phyloP scores from a whole-genome alignment of 2,888 invertebrate species.

The Limenitis camilla region DNA sequence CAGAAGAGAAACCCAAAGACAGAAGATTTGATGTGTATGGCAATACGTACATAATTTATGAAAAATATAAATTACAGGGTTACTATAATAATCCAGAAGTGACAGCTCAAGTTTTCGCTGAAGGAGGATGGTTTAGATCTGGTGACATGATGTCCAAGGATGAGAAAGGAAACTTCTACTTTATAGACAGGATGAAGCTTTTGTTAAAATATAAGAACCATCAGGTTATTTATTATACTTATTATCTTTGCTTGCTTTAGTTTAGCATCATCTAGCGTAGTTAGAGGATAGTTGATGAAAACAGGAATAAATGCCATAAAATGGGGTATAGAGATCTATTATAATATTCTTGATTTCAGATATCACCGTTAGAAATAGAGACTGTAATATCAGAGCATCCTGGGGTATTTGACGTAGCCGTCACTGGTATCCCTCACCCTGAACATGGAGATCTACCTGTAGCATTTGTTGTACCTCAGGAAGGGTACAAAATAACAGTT shows the following conservation, averaged over 20 bases:
- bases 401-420: constrained; percentile 41
- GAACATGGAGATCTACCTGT: constrained; percentile 44
- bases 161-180: constrained; percentile 59
- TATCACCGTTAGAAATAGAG: constrained; percentile 49
- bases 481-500: constrained; percentile 31
- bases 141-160: constrained; percentile 70
- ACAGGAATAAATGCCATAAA: not conserved
- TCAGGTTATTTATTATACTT: constrained; percentile 45
- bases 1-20: no score
- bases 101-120: constrained; percentile 53
- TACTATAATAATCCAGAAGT: constrained; percentile 60
- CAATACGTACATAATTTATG: not conserved
- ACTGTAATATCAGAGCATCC: constrained; percentile 39
- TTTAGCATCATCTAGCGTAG: no score
- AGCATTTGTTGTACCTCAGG: constrained; percentile 38
- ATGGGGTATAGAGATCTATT: constrained; percentile 18
- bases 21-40: no score
- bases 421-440: constrained; percentile 38
- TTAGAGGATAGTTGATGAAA: no score
- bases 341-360: constrained; percentile 35
- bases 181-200: constrained; percentile 69
- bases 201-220: constrained; percentile 65
- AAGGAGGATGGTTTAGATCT: constrained; percentile 66
- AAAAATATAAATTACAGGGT: constrained; percentile 33
- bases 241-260: constrained; percentile 26